phyloP scores from a whole-genome alignment of 2,888 invertebrate genomes.

The Pyralis farinalis region DNA sequence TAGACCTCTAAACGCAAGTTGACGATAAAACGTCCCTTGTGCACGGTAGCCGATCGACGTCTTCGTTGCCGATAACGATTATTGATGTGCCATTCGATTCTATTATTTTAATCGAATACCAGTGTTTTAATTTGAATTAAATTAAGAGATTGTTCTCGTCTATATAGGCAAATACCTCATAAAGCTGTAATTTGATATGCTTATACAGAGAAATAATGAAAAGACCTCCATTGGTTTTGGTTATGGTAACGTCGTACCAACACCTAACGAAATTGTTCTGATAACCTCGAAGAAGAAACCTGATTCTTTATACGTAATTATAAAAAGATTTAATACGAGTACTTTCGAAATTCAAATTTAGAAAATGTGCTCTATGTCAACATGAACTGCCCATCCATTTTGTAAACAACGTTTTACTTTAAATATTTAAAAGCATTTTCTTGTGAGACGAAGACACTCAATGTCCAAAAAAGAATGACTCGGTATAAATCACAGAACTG shows the following conservation, averaged over 20 bases:
- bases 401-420: conserved; percentile 45
- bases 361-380: conserved; percentile 17
- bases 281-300: too few species aligned
- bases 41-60: conserved; percentile 50
- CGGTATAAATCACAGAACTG: conserved; percentile 13
- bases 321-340: too few species aligned
- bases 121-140: conserved; percentile 7
- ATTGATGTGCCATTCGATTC: conserved; percentile 44
- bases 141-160: too few species aligned
- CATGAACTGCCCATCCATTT: conserved; percentile 40
- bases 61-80: conserved; percentile 45
- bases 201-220: too few species aligned
- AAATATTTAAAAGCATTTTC: conserved; percentile 41
- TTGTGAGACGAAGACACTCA: conserved; percentile 26
- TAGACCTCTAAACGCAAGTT: conserved; percentile 15
- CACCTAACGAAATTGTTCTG: too few species aligned
- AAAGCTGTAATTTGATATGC: too few species aligned
- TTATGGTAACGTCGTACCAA: too few species aligned
- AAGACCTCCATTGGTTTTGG: too few species aligned
- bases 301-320: too few species aligned
- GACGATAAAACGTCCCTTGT: conserved; percentile 30
- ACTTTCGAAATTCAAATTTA: background rate
- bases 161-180: too few species aligned
- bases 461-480: conserved; percentile 25
- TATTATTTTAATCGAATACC: conserved; percentile 20